These are phyloP conservation scores for Drosophila affinis DNA, from an alignment of 2,888 invertebrate genomes.

Conservation along the genomic window DNA sequence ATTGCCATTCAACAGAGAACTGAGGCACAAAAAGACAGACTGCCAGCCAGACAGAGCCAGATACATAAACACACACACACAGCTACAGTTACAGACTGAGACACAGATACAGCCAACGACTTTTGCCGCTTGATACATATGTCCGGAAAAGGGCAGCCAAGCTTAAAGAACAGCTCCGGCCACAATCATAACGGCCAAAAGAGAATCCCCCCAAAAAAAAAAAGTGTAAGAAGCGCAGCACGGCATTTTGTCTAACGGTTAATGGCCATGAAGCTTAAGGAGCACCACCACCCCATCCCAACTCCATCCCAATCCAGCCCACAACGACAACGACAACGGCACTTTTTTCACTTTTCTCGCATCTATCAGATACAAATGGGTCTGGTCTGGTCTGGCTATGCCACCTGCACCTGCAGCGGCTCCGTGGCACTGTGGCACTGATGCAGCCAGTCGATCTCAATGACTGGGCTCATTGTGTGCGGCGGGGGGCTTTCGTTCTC, in stretches of 20 bases:
- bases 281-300: conserved; percentile 15
- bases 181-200: conserved; percentile 64
- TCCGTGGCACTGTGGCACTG: conserved; percentile 12
- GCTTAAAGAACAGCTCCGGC: conserved; percentile 33
- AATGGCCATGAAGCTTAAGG: conserved; percentile 49
- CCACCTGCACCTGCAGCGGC: conserved; percentile 56
- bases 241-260: conserved; percentile 75
- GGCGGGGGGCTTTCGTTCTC: conserved; percentile 1
- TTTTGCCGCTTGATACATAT: conserved; percentile 27
- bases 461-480: conserved; percentile 60
- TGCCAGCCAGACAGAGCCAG: no score
- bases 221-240: conserved; percentile 42
- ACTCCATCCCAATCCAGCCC: background rate
- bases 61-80: background rate
- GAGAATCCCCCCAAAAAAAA: conserved; percentile 54
- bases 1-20: conserved; percentile 21
- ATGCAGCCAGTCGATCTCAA: conserved; percentile 51
- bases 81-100: background rate
- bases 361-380: conserved; percentile 58
- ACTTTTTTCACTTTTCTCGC: conserved; percentile 76
- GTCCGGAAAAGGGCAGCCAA: conserved; percentile 37
- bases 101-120: conserved; percentile 29
- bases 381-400: conserved; percentile 45
- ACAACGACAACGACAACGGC: conserved; percentile 51
- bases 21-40: background rate